Evolutionary conservation across 2,797 vertebrate genomes (phyloP).

Genomic region (Hydrophis major): DNA sequence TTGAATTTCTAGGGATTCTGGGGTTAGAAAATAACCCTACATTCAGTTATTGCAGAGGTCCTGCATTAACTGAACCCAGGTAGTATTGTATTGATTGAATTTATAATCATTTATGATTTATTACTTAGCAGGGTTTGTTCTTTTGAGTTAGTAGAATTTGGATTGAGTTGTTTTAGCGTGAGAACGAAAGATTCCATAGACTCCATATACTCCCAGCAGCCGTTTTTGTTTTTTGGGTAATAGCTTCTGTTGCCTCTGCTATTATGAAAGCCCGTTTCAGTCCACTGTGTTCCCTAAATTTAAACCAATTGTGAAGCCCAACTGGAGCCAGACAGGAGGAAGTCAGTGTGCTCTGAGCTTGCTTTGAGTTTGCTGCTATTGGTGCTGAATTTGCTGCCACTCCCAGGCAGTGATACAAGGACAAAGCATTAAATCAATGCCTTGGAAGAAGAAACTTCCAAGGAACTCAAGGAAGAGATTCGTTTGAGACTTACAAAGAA

Average conservation of each 20-base stretch:
- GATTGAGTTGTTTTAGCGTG: background rate
- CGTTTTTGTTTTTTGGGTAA: background rate
- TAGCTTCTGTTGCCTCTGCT: fast-evolving
- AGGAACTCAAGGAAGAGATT: background rate
- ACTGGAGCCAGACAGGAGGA: background rate
- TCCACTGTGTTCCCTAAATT: background rate
- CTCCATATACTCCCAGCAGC: background rate
- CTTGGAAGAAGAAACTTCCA: slow-evolving; percentile 34
- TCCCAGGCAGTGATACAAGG: slow-evolving; percentile 20
- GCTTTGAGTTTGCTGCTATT: background rate
- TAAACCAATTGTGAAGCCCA: slow-evolving; percentile 9
- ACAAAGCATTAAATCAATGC: slow-evolving; percentile 30
- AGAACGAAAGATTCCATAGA: background rate
- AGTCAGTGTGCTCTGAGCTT: background rate
- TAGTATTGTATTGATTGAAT: background rate
- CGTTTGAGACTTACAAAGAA: slow-evolving; percentile 2
- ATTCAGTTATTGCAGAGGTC: background rate
- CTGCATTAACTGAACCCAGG: background rate
- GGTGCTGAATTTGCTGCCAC: slow-evolving; percentile 1
- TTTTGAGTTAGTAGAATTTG: background rate
- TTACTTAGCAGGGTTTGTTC: background rate
- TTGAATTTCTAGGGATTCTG: background rate
- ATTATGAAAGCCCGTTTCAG: background rate
- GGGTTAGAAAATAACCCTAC: background rate
- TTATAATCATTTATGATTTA: background rate